A percentile compares a stretch with the other conserved stretches of the same genome.
phyloP scores from a whole-genome alignment of 30 jellyfish, hydroid and myxozoan species.

The Phacellophora camtschatica region DNA sequence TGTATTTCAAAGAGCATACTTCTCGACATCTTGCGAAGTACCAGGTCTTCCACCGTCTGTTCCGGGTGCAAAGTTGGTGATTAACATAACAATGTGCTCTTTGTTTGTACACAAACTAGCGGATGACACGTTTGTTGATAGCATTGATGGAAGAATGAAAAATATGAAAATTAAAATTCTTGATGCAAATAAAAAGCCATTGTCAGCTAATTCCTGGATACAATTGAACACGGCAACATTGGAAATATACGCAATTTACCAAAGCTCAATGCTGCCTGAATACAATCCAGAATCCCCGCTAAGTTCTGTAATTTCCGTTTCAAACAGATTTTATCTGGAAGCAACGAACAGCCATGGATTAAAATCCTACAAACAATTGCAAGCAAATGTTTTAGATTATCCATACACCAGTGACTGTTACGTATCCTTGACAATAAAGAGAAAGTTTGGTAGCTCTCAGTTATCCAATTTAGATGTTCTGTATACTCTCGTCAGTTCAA shows the following conservation, averaged over 20 bases:
- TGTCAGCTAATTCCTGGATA: constrained; percentile 77
- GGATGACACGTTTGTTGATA: constrained; percentile 64
- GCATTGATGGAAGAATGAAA: constrained; percentile 68
- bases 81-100: constrained; percentile 67
- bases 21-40: constrained; percentile 58
- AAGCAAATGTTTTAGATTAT: constrained; percentile 27
- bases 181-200: constrained; percentile 23
- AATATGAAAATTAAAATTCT: constrained; percentile 50
- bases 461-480: constrained; percentile 66
- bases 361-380: constrained; percentile 6
- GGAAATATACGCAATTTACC: constrained; percentile 71
- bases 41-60: constrained; percentile 83
- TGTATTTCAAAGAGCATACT: constrained; percentile 46
- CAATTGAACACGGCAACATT: constrained; percentile 85
- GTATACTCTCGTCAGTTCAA: constrained; percentile 24
- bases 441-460: constrained; percentile 12
- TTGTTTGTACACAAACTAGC: constrained; percentile 56
- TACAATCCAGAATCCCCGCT: no score
- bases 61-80: constrained; percentile 6
- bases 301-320: background rate
- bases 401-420: constrained; percentile 87
- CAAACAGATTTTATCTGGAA: constrained; percentile 15
- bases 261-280: constrained; percentile 48
- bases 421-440: constrained; percentile 12
- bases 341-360: constrained; percentile 83